A percentile compares a stretch with the other conserved stretches of the same genome.
These are phyloP conservation scores for Galerucella pusilla DNA, from an alignment of 2,888 invertebrate species.

Conservation along the genomic window DNA sequence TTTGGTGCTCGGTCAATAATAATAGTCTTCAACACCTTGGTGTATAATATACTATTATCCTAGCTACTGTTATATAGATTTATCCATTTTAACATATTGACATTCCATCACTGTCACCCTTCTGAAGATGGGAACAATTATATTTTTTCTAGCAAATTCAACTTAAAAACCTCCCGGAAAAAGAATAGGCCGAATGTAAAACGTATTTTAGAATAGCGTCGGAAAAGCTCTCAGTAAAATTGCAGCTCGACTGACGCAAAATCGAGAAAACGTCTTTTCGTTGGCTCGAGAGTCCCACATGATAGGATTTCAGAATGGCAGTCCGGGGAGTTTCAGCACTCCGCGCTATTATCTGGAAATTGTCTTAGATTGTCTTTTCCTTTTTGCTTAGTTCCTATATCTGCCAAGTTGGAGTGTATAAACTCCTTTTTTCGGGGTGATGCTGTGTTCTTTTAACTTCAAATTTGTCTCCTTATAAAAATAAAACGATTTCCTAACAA, in stretches of 20 bases:
- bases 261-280: slow-evolving; percentile 36
- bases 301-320: slow-evolving; percentile 54
- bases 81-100: too few species aligned
- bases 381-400: slow-evolving; percentile 28
- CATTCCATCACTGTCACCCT: too few species aligned
- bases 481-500: background rate
- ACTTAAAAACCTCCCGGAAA: slow-evolving; percentile 4
- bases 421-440: slow-evolving; percentile 23
- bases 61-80: too few species aligned
- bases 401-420: slow-evolving; percentile 23
- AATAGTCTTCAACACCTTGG: too few species aligned
- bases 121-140: background rate
- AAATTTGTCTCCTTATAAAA: slow-evolving; percentile 27
- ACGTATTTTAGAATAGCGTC: slow-evolving; percentile 42
- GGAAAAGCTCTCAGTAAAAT: slow-evolving; percentile 45
- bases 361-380: slow-evolving; percentile 42
- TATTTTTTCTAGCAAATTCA: slow-evolving; percentile 4
- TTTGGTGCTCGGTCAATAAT: too few species aligned
- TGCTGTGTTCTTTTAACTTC: slow-evolving; percentile 12
- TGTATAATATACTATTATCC: too few species aligned
- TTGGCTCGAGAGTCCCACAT: slow-evolving; percentile 35
- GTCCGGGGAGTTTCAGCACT: slow-evolving; percentile 44
- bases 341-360: slow-evolving; percentile 41
- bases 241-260: slow-evolving; percentile 49
- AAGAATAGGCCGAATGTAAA: slow-evolving; percentile 39